Evolutionary conservation across 2,797 vertebrate species (phyloP), one percentile per base, ranked within the genome.

Genomic region (Mareca strepera): DNA sequence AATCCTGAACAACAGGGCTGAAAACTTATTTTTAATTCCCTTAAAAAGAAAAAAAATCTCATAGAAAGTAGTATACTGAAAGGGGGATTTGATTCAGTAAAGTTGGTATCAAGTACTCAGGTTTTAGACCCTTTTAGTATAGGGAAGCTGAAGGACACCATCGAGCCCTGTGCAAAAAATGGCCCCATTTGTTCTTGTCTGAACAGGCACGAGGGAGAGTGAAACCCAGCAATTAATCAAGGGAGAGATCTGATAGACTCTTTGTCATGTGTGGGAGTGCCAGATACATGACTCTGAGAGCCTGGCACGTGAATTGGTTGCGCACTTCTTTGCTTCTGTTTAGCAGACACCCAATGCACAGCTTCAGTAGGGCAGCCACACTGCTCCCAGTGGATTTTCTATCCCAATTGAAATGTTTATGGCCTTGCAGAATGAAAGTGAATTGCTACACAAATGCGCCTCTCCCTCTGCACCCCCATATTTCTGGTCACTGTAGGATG

Each of bases 341-440:
- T 66, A 81, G 72, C 52, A 43, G 39, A 77, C 68, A 63, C 74
- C 35, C 50, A 72, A 66, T 86, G 64, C 33, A 63, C 50, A 89
- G 17, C 58, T 67, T 29, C 60, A 59, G 86, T 82, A 89, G 53
- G 17, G 43, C 55, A 89, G 66, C 25, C 11, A 78, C 75, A 64
- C 12, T 82, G 44, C 67, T 77, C 79, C 72, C 83, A 76, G 35
- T 28, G 11, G 53, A 48, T 83, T 60, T 82, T 90, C 67, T 48
- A 76, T 64, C 59, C 69, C 62, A 33, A 39, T 73, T 93, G 88
- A 96, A 87, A 76, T 12, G 62, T 82, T 93, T 59, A 83, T 9
- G 88, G 63, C 63, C 31, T 14, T 29, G 77, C 46, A 89, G 78
- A 93, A 80, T 17, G 17, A 67, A 76, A 90, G 78, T 14, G 60